Percentiles rank a stretch among this genome's conserved stretches.
Evolutionary conservation across 2,888 invertebrate species (phyloP).

Genomic region (Leptogaster cylindrica): DNA sequence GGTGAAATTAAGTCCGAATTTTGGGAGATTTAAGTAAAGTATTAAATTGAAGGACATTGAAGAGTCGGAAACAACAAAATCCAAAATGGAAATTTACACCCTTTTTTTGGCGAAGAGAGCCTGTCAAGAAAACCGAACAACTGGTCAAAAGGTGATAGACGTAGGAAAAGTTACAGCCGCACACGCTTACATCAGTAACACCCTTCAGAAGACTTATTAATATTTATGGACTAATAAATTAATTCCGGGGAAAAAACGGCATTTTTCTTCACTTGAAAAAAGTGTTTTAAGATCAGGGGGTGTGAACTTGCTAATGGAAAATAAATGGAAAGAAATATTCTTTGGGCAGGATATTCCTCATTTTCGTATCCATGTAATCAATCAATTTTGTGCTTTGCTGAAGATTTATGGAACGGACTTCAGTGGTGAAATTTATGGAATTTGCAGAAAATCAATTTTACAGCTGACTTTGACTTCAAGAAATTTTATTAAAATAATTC

Average conservation of each 20-base stretch:
- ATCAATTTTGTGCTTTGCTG: constrained; percentile 28
- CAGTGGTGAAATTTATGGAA: constrained; percentile 10
- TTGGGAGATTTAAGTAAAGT: constrained; percentile 25
- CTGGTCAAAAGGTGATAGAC: not conserved
- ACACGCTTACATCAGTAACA: constrained; percentile 21
- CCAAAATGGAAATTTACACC: constrained; percentile 13
- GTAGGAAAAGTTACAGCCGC: constrained; percentile 3
- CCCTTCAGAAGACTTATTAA: constrained; percentile 31
- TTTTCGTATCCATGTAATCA: constrained; percentile 33
- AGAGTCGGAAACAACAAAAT: not conserved
- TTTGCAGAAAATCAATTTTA: constrained; percentile 35
- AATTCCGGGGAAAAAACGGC: constrained; percentile 31
- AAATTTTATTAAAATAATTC: not conserved
- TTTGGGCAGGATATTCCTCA: constrained; percentile 37
- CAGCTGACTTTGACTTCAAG: constrained; percentile 5
- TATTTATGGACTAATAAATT: constrained; percentile 40
- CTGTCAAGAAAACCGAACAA: not conserved
- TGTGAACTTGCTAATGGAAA: constrained; percentile 34
- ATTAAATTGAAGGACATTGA: constrained; percentile 5
- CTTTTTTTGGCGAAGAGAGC: not conserved
- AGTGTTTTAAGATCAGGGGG: constrained; percentile 32
- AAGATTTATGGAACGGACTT: constrained; percentile 26
- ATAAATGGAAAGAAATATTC: constrained; percentile 39
- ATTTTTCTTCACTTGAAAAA: constrained; percentile 15
- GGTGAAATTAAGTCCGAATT: constrained; percentile 20